Evolutionary conservation across 2,888 invertebrate species (phyloP).

Genomic region (Auanema sp.): DNA sequence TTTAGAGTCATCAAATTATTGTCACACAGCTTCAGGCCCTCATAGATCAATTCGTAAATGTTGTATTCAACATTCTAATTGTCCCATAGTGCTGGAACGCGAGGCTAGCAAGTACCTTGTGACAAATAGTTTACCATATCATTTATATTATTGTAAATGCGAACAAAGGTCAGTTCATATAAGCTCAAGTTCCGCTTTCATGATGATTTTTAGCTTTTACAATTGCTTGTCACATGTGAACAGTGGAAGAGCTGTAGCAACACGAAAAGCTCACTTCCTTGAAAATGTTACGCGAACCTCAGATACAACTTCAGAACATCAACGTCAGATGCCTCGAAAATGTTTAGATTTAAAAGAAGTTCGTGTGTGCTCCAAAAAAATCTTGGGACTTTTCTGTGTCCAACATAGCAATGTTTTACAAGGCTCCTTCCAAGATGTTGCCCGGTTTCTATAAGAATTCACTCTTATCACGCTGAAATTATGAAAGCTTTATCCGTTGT

Average conservation of each 20-base stretch:
- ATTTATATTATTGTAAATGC: constrained; percentile 17
- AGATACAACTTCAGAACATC: not conserved
- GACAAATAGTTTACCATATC: constrained; percentile 8
- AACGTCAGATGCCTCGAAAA: not conserved
- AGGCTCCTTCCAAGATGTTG: constrained; percentile 9
- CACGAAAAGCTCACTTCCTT: constrained; percentile 16
- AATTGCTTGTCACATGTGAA: constrained; percentile 15
- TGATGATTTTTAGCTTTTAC: constrained; percentile 14
- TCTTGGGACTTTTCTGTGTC: constrained; percentile 15
- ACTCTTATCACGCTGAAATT: no score
- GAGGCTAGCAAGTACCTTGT: constrained; percentile 15
- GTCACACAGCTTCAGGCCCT: constrained; percentile 8
- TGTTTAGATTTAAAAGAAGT: constrained; percentile 14
- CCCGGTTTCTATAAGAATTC: no score
- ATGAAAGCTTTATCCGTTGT: no score
- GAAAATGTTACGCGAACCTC: not conserved
- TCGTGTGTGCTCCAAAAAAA: constrained; percentile 6
- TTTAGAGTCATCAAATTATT: constrained; percentile 7
- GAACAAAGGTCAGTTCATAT: constrained; percentile 11
- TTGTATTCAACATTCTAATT: constrained; percentile 15
- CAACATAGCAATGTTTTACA: constrained; percentile 7
- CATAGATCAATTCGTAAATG: constrained; percentile 18
- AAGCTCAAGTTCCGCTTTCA: not conserved
- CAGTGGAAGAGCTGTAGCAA: constrained; percentile 13
- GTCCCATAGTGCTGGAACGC: constrained; percentile 11